Conservation (phyloP, 2,888 invertebrate genomes). For the Ormia ochracea region DNA sequence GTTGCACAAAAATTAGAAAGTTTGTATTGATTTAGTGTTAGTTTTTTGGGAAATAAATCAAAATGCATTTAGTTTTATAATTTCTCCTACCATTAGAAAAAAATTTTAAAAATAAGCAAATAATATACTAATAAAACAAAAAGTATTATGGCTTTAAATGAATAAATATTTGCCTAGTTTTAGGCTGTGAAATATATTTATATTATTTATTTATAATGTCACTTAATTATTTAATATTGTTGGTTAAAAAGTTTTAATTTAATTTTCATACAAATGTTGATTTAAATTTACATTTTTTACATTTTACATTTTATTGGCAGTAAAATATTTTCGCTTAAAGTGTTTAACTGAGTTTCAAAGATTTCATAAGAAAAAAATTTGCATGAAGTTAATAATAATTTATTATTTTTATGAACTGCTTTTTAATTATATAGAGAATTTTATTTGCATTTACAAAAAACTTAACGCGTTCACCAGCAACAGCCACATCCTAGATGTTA, state of each 20-base stretch:
- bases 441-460: no score
- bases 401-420: no score
- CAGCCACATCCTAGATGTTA: no score
- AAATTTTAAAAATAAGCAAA: not conserved
- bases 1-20: not conserved
- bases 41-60: conserved; percentile 26
- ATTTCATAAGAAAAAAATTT: no score
- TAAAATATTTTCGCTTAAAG: no score
- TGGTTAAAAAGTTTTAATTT: no score
- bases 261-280: not conserved
- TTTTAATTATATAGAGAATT: no score
- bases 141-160: conserved; percentile 1
- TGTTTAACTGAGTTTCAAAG: no score
- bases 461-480: no score
- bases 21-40: conserved; percentile 15
- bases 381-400: no score
- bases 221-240: not conserved
- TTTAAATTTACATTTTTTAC: not conserved
- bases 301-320: no score
- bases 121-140: not conserved
- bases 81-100: not conserved
- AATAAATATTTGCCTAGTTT: conserved; percentile 9
- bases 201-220: not conserved
- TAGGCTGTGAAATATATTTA: not conserved
- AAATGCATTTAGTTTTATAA: conserved; percentile 28